Percentiles rank a stretch among this genome's conserved stretches.
phyloP scores from a whole-genome alignment of 1,140 invertebrate species.

The Metaphire vulgaris region DNA sequence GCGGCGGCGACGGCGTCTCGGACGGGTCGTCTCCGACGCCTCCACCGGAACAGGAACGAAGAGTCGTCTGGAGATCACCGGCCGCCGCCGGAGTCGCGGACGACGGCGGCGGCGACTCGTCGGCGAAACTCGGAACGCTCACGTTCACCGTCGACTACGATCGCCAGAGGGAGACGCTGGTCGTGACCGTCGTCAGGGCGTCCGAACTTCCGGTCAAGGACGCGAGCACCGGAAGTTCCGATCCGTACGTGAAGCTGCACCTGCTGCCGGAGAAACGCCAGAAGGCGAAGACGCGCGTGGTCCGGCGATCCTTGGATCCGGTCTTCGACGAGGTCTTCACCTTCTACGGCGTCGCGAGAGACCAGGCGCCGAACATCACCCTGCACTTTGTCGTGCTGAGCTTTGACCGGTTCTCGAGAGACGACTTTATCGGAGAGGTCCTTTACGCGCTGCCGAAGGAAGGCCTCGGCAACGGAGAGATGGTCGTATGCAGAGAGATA shows the following conservation, averaged over 20 bases:
- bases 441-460: conserved; percentile 52
- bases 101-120: conserved; percentile 15
- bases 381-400: conserved; percentile 76
- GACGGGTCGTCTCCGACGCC: too few relatives aligned
- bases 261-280: conserved; percentile 77
- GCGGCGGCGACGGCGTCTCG: too few relatives aligned
- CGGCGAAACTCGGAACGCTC: conserved; percentile 65
- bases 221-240: conserved; percentile 63
- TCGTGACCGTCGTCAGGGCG: conserved; percentile 76
- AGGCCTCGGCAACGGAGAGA: conserved; percentile 37
- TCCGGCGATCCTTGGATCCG: conserved; percentile 75
- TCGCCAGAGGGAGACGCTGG: conserved; percentile 76
- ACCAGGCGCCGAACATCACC: conserved; percentile 65
- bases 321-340: conserved; percentile 82
- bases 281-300: conserved; percentile 76
- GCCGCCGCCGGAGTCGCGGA: neutral
- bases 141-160: conserved; percentile 69
- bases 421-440: conserved; percentile 72
- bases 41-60: too few relatives aligned
- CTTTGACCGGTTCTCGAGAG: conserved; percentile 80
- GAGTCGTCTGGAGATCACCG: neutral
- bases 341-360: conserved; percentile 66
- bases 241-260: conserved; percentile 80
- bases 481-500: conserved; percentile 43
- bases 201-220: conserved; percentile 36